Base-by-base conservation (phyloP, 2,113 vertebrate genomes). In the Rhinolophus sinicus region DNA sequence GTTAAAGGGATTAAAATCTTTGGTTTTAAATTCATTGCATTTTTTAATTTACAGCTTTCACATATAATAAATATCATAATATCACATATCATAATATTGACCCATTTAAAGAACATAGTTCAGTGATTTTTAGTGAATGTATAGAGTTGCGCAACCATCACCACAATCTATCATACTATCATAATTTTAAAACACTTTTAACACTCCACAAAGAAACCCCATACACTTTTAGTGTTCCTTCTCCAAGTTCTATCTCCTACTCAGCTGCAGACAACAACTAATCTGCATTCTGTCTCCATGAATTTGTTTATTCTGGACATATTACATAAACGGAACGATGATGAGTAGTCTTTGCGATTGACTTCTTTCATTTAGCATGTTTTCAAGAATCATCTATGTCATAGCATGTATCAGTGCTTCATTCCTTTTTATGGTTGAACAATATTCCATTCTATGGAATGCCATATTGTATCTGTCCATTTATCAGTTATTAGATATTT, bases 11-110 rank as follows among this genome's bases (percentile, higher is more conserved):
- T 5, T 75, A 82, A 70, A 84, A 44, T 5, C 6, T 90, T 58
- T 90, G 18, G 18, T 70, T 95, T 92, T 64, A 78, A 88, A 93
- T 77, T 35, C 21, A 78, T 60, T 64, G 0, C 15, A 60, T 83
- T 12, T 88, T 40, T 78, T 64, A n/a, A 92, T 52, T 81, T 94
- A 80, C 3, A 81, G 30, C 18, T 96, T 81, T 93, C 22, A 70
- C 26, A 52, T 87, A 21, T 44, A 94, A 75, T 69, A 44, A 44
- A 44, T 44, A 52, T 52, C 52, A 54, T 54, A 54, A 54, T 54
- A 54, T 62, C 26, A 62, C 11, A 12, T 62, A 84, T 50, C 26
- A 82, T 69, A 87, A 80, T 54, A 88, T 18, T 28, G 15, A 90
- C 22, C 33, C 22, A 67, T 67, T 77, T 56, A 40, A 95, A 69